Percentiles rank a stretch among this genome's conserved stretches.
These are phyloP conservation scores for Phymanthus crucifer DNA, from an alignment of 92 coral and sea anemone genomes.

Conservation along the genomic window DNA sequence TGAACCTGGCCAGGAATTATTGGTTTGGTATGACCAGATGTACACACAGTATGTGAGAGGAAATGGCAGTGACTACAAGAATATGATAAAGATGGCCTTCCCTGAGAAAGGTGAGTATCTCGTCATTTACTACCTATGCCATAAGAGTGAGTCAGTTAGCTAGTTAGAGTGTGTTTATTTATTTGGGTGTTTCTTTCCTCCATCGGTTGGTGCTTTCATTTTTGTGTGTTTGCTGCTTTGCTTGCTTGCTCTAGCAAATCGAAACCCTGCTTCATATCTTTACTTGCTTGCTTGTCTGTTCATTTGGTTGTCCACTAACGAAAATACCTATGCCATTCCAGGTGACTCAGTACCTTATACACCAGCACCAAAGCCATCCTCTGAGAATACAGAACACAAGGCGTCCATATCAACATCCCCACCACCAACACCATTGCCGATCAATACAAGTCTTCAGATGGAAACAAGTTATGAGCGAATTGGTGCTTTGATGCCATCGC, in stretches of 20 bases:
- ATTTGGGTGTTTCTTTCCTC: too few relatives aligned
- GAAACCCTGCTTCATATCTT: too few relatives aligned
- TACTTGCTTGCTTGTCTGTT: too few relatives aligned
- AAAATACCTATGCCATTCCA: background rate
- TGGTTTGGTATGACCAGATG: constrained; percentile 94
- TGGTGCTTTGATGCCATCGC: constrained; percentile 29
- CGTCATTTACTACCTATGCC: background rate
- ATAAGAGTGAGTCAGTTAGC: too few relatives aligned
- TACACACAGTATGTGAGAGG: constrained; percentile 82
- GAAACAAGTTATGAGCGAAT: constrained; percentile 18
- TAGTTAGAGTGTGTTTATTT: too few relatives aligned
- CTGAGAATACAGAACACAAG: background rate
- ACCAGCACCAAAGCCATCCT: constrained; percentile 38
- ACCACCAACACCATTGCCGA: background rate
- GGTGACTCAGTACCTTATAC: constrained; percentile 19
- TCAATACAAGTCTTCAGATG: constrained; percentile 13
- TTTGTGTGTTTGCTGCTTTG: too few relatives aligned
- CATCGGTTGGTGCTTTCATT: too few relatives aligned
- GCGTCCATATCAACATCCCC: background rate
- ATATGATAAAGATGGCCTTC: background rate
- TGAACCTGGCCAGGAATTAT: constrained; percentile 82
- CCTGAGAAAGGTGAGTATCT: background rate
- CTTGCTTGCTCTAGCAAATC: too few relatives aligned
- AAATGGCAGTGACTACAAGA: constrained; percentile 38
- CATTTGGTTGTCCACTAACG: background rate